Percentiles rank a stretch among this genome's conserved stretches.
Evolutionary conservation across 2,113 vertebrate genomes (phyloP).

Genomic region (Psilopogon haemacephalus): DNA sequence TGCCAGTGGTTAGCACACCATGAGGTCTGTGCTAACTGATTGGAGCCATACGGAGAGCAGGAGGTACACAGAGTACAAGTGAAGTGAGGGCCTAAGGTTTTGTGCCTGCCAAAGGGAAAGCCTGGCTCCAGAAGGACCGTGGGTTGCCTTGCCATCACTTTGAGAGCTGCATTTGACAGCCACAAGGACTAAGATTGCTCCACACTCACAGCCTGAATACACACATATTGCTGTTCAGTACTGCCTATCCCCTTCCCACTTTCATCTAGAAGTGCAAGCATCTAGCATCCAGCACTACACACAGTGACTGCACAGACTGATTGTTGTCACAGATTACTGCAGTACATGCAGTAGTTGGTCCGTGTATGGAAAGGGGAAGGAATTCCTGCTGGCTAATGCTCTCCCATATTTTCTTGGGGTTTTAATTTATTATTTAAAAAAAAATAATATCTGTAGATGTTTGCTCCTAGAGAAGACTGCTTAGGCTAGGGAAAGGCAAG

Average conservation of each 20-base stretch:
- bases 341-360: background rate
- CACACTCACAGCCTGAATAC: background rate
- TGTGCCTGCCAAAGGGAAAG: background rate
- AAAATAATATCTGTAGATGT: background rate
- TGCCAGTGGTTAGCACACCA: background rate
- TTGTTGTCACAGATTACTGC: background rate
- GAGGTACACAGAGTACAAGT: background rate
- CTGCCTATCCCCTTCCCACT: background rate
- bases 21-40: background rate
- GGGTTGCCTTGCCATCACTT: fast-evolving
- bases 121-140: background rate
- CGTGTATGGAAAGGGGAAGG: background rate
- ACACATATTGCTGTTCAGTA: background rate
- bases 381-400: background rate
- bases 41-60: fast-evolving
- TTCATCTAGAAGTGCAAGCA: background rate
- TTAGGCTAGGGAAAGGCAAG: background rate
- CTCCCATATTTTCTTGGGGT: background rate
- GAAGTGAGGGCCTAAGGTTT: background rate
- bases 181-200: background rate
- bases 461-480: background rate
- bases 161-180: fast-evolving
- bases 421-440: background rate
- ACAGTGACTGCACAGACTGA: background rate
- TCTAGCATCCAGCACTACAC: background rate